Percentiles rank a stretch among this genome's conserved stretches.
phyloP scores from a whole-genome alignment of 2,113 vertebrate species.

The rat (Rattus norvegicus) region GRCr8 NC_086031.1:43987001-43987500 shows the following conservation, averaged over 20 bases:
- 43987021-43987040: neutral
- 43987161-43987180: neutral
- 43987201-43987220: neutral
- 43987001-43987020: neutral
- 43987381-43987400: no score
- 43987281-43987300: no score
- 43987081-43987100: neutral
- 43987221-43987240: neutral
- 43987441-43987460: no score
- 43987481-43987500: no score
- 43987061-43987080: neutral
- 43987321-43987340: no score
- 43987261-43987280: neutral
- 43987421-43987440: no score
- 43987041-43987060: neutral
- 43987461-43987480: no score
- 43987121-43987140: neutral
- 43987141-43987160: neutral
- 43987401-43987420: no score
- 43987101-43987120: neutral
- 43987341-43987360: no score
- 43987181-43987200: neutral
- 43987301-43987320: no score
- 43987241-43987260: neutral
- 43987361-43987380: no score